phyloP scores from a whole-genome alignment of 2,113 vertebrate species.

The Hyperoodon ampullatus region DNA sequence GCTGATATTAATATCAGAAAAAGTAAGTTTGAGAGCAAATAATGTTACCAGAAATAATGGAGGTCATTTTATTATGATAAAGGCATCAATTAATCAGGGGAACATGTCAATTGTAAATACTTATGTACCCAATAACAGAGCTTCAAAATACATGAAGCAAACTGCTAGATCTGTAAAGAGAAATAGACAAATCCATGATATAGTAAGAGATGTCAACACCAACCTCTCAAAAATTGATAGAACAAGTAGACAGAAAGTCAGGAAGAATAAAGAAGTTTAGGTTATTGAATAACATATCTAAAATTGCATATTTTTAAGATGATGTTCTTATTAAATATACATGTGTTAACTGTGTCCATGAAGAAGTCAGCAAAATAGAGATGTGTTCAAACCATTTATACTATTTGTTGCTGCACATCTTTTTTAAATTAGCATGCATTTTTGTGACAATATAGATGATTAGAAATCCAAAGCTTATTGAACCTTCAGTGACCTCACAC shows the following conservation, averaged over 20 bases:
- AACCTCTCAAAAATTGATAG: neutral
- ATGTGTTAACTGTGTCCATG: neutral
- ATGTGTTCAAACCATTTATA: neutral
- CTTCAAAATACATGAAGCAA: neutral
- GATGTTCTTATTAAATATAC: neutral
- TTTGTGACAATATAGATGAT: neutral
- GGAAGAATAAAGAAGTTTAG: neutral
- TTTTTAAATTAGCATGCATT: neutral
- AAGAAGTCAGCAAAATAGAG: conserved; percentile 21
- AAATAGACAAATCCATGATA: too few species aligned
- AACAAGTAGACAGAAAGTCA: neutral
- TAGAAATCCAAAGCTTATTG: neutral
- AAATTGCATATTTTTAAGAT: neutral
- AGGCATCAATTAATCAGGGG: too few species aligned
- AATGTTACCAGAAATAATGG: neutral
- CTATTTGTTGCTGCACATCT: neutral
- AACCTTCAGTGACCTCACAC: neutral
- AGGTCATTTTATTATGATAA: neutral
- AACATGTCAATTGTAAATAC: too few species aligned
- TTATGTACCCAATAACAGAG: neutral
- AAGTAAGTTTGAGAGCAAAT: neutral
- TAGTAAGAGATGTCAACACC: too few species aligned
- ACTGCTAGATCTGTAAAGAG: too few species aligned
- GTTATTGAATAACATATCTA: neutral
- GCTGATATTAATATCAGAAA: neutral